phyloP scores from a whole-genome alignment of 2,113 vertebrate genomes.

The Paradisaea rubra region DNA sequence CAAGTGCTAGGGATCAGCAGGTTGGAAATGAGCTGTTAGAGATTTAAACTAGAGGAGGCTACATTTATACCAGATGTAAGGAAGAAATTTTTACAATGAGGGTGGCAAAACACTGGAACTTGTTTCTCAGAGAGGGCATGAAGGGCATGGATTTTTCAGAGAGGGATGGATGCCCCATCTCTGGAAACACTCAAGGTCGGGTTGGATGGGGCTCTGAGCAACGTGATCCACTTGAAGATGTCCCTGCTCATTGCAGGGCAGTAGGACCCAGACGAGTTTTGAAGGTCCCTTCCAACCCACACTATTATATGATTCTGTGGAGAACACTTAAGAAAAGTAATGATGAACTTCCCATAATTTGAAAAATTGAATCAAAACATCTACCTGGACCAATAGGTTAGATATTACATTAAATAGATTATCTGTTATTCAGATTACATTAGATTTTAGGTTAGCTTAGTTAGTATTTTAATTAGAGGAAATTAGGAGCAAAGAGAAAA shows the following conservation, averaged over 20 bases:
- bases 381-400: neutral
- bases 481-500: neutral
- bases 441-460: neutral
- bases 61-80: neutral
- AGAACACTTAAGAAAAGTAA: neutral
- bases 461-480: neutral
- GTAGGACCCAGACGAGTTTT: neutral
- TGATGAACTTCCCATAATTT: neutral
- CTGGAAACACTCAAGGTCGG: neutral
- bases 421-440: neutral
- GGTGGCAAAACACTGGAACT: fast-evolving
- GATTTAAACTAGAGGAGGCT: neutral
- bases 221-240: neutral
- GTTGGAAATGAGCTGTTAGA: neutral
- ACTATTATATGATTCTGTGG: neutral
- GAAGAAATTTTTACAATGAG: neutral
- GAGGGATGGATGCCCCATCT: neutral
- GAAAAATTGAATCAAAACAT: neutral
- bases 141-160: neutral
- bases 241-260: neutral
- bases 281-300: neutral
- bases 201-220: neutral
- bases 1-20: neutral
- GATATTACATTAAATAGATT: neutral
- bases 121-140: neutral